Base-by-base conservation (phyloP, 2,797 vertebrate genomes). In the Bradypodion ventrale region DNA sequence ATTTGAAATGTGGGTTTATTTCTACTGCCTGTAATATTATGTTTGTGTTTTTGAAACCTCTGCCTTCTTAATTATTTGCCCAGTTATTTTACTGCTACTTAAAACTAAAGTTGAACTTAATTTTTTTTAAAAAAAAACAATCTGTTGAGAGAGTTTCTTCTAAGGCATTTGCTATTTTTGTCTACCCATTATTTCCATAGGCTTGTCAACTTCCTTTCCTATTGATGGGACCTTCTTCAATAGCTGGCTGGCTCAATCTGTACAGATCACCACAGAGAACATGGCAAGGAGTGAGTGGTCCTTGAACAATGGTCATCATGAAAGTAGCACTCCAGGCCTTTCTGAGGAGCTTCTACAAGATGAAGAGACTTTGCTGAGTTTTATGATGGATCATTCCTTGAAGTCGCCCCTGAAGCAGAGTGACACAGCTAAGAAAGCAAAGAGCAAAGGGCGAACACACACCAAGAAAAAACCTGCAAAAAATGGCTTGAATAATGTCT, bases 361-460 rank as follows among this genome's bases (percentile, higher is more conserved):
- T 0, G 98, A 99, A 94, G 97, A 99, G 94, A 98, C 96, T 7
- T 93, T 99, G 89, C 93, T 99, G 37, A 98, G 97, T 94, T 97
- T 99, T 49, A 98, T 99, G 98, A 97, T 99, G 97, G 97, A 99
- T 93, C 97, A 98, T 94, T 98, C 98, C 4, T 96, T 98, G 90
- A 94, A 97, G 91, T 97, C 97, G 63, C 95, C 97, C 9, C 97
- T 98, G 95, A 97, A 98, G 78, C 97, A 98, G 0, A 97, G 97
- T 0, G 97, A 98, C 93, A 93, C 97, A 75, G 92, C 97, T 21
- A 97, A 97, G 88, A 99, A 97, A 91, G 92, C 95, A 16, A 96
- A 96, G 46, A 93, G 93, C 90, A 97, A 93, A 90, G 89, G 92
- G 68, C 96, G 97, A 75, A 93, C 94, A 82, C 96, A 97, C 37